These are phyloP conservation scores for Platyscapa corneri DNA, from an alignment of 1,140 invertebrate species.

Conservation along the genomic window DNA sequence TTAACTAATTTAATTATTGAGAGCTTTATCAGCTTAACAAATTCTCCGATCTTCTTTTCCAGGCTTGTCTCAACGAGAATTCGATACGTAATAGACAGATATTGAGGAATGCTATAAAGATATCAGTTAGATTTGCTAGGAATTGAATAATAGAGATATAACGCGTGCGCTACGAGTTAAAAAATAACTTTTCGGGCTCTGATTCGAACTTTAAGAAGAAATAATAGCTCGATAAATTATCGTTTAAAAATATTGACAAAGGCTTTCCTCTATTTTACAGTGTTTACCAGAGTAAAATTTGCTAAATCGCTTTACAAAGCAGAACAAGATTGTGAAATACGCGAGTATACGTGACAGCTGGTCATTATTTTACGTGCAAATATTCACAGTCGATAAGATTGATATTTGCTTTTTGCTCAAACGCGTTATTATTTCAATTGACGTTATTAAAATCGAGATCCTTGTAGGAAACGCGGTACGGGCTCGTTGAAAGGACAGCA, in stretches of 20 bases:
- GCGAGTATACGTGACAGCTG: not conserved
- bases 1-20: too few species aligned
- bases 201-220: not conserved
- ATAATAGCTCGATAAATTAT: slow-evolving; percentile 10
- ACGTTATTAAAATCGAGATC: not conserved
- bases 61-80: too few species aligned
- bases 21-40: too few species aligned
- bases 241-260: not conserved
- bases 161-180: not conserved
- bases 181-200: not conserved
- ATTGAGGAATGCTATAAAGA: too few species aligned
- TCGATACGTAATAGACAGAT: too few species aligned
- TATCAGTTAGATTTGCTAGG: not conserved
- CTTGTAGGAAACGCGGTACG: not conserved
- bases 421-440: not conserved
- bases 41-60: too few species aligned
- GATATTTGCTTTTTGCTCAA: not conserved
- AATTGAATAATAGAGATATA: not conserved
- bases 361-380: not conserved
- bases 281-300: not conserved
- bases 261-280: not conserved
- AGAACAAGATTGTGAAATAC: not conserved
- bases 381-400: not conserved
- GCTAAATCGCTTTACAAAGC: not conserved
- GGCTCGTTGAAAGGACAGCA: not conserved